Conservation (phyloP, 2,888 invertebrate species). For the Luffia ferchaultella region DNA sequence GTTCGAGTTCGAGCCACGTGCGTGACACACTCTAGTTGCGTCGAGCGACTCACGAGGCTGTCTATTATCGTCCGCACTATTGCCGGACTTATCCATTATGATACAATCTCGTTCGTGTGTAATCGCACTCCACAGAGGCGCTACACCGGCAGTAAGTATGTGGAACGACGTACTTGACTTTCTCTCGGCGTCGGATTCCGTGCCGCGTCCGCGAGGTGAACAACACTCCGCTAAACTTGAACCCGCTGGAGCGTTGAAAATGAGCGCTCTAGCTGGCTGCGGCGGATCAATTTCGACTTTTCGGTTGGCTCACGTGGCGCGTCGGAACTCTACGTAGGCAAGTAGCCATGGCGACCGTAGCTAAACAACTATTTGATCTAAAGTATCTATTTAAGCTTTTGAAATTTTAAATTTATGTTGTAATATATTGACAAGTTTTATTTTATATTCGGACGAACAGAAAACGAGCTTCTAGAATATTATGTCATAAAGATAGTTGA, state of each 20-base stretch:
- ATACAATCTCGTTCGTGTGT: constrained; percentile 47
- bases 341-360: no score
- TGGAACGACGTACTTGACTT: constrained; percentile 55
- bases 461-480: no score
- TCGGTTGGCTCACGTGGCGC: constrained; percentile 2
- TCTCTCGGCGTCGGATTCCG: constrained; percentile 49
- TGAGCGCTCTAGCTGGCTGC: constrained; percentile 24
- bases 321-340: constrained; percentile 27
- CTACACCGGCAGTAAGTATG: constrained; percentile 21
- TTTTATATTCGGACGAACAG: no score
- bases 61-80: constrained; percentile 16
- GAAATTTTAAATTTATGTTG: no score
- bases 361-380: no score
- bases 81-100: constrained; percentile 46
- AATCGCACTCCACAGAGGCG: constrained; percentile 15
- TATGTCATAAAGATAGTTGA: no score
- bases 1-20: constrained; percentile 8
- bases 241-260: constrained; percentile 47
- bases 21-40: constrained; percentile 7
- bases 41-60: background rate
- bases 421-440: no score
- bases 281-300: constrained; percentile 50
- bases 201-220: constrained; percentile 55
- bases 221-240: constrained; percentile 46
- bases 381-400: no score